These are phyloP conservation scores for Meles meles DNA, from an alignment of 2,113 vertebrate genomes.

Conservation along the genomic window DNA sequence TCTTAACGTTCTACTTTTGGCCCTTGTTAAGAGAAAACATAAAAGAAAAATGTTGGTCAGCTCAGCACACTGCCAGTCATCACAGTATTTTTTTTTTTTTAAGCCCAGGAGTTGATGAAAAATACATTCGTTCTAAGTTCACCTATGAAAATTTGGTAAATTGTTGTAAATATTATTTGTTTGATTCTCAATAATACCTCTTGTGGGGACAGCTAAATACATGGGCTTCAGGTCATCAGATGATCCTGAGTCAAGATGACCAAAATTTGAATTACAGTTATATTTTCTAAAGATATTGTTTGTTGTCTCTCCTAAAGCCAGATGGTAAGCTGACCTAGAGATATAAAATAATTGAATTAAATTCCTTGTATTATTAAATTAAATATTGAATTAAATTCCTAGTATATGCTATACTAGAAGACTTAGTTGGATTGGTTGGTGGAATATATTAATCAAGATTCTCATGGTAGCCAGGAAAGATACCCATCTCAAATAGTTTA, in stretches of 20 bases:
- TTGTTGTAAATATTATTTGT: conserved; percentile 11
- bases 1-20: neutral
- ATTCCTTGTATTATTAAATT: neutral
- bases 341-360: neutral
- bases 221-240: conserved; percentile 19
- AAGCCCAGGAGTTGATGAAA: neutral
- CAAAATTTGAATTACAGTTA: conserved; percentile 2
- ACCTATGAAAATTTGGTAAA: neutral
- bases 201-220: neutral
- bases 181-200: neutral
- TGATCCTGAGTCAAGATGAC: conserved; percentile 13
- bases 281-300: conserved; percentile 31
- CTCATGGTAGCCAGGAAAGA: neutral
- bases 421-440: neutral
- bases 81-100: neutral
- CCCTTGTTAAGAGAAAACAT: neutral
- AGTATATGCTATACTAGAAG: neutral
- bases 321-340: neutral
- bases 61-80: neutral
- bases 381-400: neutral
- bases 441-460: neutral
- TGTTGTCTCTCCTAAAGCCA: neutral
- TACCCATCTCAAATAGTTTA: neutral
- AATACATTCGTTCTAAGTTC: neutral
- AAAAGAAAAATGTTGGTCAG: neutral